Conservation (phyloP, 2,797 vertebrate genomes). For the Mareca strepera region DNA sequence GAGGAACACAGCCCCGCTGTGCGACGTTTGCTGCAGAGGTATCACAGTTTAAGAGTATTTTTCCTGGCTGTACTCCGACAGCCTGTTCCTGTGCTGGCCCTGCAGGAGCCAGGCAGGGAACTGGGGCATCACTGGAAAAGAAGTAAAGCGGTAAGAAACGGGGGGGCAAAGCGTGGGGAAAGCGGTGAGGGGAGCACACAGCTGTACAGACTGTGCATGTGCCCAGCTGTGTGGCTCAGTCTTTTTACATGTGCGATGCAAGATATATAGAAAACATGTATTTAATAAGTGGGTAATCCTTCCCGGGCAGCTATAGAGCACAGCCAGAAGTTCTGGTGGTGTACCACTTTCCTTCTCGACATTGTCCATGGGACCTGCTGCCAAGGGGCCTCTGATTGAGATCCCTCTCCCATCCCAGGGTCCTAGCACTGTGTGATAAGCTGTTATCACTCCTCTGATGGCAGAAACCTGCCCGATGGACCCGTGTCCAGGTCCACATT, state of each 20-base stretch:
- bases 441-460: rapidly evolving
- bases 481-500: background rate
- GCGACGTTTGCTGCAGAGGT: background rate
- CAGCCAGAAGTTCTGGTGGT: background rate
- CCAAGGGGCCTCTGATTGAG: too few relatives aligned
- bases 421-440: background rate
- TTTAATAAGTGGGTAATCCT: background rate
- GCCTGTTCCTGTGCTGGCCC: background rate
- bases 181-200: background rate
- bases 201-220: background rate
- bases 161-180: background rate
- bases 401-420: background rate
- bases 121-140: background rate
- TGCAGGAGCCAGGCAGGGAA: background rate
- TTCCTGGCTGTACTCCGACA: too few relatives aligned
- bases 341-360: background rate
- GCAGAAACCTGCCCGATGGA: background rate
- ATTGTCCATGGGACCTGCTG: too few relatives aligned
- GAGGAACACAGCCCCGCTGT: background rate
- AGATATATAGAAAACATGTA: rapidly evolving
- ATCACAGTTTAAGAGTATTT: background rate
- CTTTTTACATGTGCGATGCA: background rate
- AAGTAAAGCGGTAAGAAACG: background rate
- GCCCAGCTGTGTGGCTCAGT: background rate
- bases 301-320: background rate